phyloP scores from a whole-genome alignment of 2,797 vertebrate species.

The Sternarchorhynchus goeldii region DNA sequence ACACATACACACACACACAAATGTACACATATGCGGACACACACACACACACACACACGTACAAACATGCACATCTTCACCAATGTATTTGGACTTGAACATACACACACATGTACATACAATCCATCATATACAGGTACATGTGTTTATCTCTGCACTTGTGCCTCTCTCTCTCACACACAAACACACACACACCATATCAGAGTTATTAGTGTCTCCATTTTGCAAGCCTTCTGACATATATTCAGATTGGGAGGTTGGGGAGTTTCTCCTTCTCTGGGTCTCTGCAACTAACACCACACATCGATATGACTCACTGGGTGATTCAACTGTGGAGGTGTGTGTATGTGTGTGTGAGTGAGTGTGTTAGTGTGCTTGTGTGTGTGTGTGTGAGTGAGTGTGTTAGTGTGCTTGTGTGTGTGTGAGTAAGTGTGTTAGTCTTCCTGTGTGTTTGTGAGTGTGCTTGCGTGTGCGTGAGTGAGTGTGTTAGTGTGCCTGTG shows the following conservation, averaged over 20 bases:
- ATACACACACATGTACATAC: too few relatives aligned
- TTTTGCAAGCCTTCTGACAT: too few relatives aligned
- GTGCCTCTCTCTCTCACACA: background rate
- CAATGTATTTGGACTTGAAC: too few relatives aligned
- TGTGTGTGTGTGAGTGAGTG: background rate
- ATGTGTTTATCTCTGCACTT: too few relatives aligned
- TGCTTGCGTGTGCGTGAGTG: too few relatives aligned
- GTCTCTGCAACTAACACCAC: background rate
- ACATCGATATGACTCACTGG: slow-evolving; percentile 35
- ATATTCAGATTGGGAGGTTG: background rate
- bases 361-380: background rate
- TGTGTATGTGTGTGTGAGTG: slow-evolving; percentile 25
- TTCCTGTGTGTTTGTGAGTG: too few relatives aligned
- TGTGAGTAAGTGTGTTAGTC: too few relatives aligned
- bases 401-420: background rate
- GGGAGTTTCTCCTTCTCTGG: background rate
- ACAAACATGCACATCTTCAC: background rate
- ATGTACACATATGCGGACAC: background rate
- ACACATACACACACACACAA: slow-evolving; percentile 13
- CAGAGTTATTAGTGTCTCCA: too few relatives aligned
- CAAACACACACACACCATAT: background rate
- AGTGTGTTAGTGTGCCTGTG: too few relatives aligned
- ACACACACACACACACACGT: background rate
- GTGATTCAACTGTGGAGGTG: background rate
- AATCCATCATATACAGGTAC: too few relatives aligned